phyloP scores from a whole-genome alignment of 2,113 vertebrate genomes.

The Australoheros scitulus region DNA sequence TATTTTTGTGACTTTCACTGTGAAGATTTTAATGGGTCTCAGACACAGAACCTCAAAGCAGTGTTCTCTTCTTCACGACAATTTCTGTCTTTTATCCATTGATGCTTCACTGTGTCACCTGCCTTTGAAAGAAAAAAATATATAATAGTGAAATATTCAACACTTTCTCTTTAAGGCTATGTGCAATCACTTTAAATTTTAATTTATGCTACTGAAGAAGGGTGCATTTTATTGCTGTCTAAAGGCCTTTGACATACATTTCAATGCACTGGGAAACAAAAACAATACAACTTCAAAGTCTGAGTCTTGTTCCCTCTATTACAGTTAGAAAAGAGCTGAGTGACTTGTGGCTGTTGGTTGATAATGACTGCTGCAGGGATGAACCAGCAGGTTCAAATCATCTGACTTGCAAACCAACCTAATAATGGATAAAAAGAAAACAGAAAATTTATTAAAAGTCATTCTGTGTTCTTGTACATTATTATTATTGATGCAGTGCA shows the following conservation, averaged over 20 bases:
- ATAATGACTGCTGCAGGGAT: not conserved
- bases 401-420: not conserved
- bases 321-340: not conserved
- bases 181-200: not conserved
- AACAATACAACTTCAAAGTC: not conserved
- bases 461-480: not conserved
- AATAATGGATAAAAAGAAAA: not conserved
- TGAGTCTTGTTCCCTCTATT: not conserved
- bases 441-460: not conserved
- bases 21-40: not conserved
- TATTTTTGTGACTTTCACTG: not conserved
- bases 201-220: not conserved
- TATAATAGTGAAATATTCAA: not conserved
- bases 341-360: not conserved
- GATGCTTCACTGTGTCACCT: not conserved
- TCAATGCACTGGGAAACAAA: not conserved
- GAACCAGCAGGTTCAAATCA: not conserved
- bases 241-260: not conserved
- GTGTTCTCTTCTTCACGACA: not conserved
- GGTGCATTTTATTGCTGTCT: not conserved
- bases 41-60: not conserved
- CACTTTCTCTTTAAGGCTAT: not conserved
- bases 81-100: not conserved
- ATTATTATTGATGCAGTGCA: constrained; percentile 22
- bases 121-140: not conserved